A percentile compares a stretch with the other conserved stretches of the same genome.
These are phyloP conservation scores for Campaea margaritaria DNA, from an alignment of 2,888 invertebrate species.

Conservation along the genomic window DNA sequence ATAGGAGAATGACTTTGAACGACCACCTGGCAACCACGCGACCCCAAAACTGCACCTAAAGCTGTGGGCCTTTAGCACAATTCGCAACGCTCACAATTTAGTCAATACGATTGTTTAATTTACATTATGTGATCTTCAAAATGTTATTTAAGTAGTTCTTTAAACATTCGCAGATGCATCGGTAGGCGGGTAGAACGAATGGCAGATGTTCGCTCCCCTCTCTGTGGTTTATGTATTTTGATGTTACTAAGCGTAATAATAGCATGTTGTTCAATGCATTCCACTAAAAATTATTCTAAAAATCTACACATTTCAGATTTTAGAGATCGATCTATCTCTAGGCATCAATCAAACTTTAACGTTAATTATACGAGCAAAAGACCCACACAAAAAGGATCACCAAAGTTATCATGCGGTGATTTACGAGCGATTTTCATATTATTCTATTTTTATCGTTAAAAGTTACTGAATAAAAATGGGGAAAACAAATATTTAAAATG, in stretches of 20 bases:
- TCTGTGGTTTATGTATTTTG: slow-evolving; percentile 63
- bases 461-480: slow-evolving; percentile 32
- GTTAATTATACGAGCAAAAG: background rate
- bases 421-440: slow-evolving; percentile 25
- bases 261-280: slow-evolving; percentile 31
- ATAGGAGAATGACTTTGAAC: slow-evolving; percentile 64
- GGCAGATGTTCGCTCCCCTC: slow-evolving; percentile 68
- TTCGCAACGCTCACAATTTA: slow-evolving; percentile 79
- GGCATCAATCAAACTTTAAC: background rate
- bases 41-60: slow-evolving; percentile 61
- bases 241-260: slow-evolving; percentile 36
- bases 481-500: slow-evolving; percentile 43
- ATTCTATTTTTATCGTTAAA: slow-evolving; percentile 32
- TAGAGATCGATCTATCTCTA: too few species aligned
- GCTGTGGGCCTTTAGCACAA: slow-evolving; percentile 52
- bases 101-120: slow-evolving; percentile 81
- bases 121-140: slow-evolving; percentile 82
- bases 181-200: slow-evolving; percentile 62
- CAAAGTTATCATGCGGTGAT: slow-evolving; percentile 18
- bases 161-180: slow-evolving; percentile 77
- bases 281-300: slow-evolving; percentile 32
- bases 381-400: slow-evolving; percentile 5
- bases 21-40: slow-evolving; percentile 78
- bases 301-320: too few species aligned
- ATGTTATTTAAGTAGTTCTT: slow-evolving; percentile 81